phyloP scores from a whole-genome alignment of 2,888 invertebrate genomes.

The Cephus pulcher region DNA sequence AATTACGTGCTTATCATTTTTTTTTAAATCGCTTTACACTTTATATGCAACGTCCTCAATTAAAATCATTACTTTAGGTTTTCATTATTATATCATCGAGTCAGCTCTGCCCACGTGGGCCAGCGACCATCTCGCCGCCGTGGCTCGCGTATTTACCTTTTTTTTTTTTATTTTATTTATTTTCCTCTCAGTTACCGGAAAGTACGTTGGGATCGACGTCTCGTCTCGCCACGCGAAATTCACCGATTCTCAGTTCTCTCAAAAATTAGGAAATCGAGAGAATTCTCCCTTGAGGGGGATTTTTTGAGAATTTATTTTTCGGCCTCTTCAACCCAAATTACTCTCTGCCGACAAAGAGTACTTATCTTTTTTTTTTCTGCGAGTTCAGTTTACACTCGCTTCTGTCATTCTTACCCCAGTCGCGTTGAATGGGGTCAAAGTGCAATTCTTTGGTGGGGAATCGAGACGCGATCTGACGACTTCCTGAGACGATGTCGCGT shows the following conservation, averaged over 20 bases:
- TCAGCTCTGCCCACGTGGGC: constrained; percentile 49
- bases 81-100: constrained; percentile 25
- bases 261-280: background rate
- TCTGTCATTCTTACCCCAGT: background rate
- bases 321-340: background rate
- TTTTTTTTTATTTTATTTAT: constrained; percentile 26
- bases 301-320: background rate
- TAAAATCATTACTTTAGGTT: constrained; percentile 21
- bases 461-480: background rate
- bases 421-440: background rate
- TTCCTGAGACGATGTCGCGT: constrained; percentile 1
- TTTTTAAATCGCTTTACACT: constrained; percentile 10
- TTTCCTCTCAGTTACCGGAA: constrained; percentile 25
- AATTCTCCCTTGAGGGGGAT: background rate
- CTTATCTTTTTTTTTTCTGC: background rate
- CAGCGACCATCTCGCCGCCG: constrained; percentile 51
- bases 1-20: constrained; percentile 29
- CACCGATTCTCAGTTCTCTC: background rate
- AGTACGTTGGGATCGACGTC: background rate
- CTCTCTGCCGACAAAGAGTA: background rate
- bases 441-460: background rate
- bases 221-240: constrained; percentile 22
- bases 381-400: background rate
- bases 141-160: constrained; percentile 32
- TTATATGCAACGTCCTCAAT: constrained; percentile 7